Evolutionary conservation across 2,888 invertebrate species (phyloP), one percentile per base, ranked within the genome.

Genomic region (Subacronicta megacephala): DNA sequence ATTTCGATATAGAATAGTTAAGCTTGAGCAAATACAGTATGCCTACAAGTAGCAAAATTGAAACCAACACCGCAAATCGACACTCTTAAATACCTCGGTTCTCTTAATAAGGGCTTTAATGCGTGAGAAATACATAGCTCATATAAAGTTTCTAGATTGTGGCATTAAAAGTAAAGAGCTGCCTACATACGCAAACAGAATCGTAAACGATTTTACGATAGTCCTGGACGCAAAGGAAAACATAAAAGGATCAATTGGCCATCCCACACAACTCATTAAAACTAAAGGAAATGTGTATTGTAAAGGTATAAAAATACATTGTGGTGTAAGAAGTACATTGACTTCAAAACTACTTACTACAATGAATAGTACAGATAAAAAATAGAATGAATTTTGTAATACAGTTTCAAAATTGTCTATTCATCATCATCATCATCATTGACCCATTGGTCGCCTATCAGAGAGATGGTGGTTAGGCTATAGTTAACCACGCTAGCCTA

Each of bases 121-220:
- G 45, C 62, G 33, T 68, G 41, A 38, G 44, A 68, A 64, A 68
- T n/a, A 68, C 43, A 68, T 41, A 53, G 18, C 62, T 68, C 36
- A 45, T 38, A 35, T 45, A 38, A 64, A 49, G 31, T 4, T 40
- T 45, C 51, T 51, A 37, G 9, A 29, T 12, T 35, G 23, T 2
- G 44, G 62, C 62, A 68, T 45, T 62, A 54, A 62, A 45, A 62
- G 62, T 46, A 46, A 62, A 62, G 49, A 29, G 33, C 5, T 33
- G 33, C 18, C 29, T 31, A n/a, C 37, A 29, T 38, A 35, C 16
- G 31, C 31, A 31, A 31, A 12, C 31, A 31, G 31, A 31, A 31
- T 31, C 33, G 37, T 63, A 43, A 61, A 52, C 31, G 9, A 17
- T 61, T 61, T 62, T 41, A 56, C 45, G 62, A 64, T 59, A 12